Evolutionary conservation across 2,113 vertebrate genomes (phyloP).

Genomic region (Heterotilapia buettikoferi): DNA sequence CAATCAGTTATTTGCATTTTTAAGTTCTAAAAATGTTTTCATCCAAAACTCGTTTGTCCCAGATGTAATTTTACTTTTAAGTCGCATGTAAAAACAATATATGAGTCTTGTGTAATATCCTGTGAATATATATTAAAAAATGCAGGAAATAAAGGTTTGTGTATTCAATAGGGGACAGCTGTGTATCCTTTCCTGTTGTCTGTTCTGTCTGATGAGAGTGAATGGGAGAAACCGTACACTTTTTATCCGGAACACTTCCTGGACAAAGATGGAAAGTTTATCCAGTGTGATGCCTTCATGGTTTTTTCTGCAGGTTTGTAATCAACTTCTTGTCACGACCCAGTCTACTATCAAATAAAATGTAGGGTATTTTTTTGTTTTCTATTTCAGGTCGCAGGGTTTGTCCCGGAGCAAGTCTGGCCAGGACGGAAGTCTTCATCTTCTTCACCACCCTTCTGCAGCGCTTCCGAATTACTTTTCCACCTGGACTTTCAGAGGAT

Average conservation of each 20-base stretch:
- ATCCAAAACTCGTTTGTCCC: neutral
- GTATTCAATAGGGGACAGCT: neutral
- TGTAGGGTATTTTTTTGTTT: neutral
- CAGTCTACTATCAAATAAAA: neutral
- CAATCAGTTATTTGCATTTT: neutral
- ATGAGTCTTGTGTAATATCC: no score
- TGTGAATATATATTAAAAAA: no score
- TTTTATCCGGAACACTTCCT: conserved; percentile 46
- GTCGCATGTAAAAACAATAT: no score
- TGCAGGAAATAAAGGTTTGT: no score
- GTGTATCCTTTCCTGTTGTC: conserved; percentile 13
- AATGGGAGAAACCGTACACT: conserved; percentile 22
- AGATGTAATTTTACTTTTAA: neutral
- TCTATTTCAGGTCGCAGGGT: conserved; percentile 59
- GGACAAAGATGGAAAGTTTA: conserved; percentile 28
- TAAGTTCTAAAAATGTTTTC: neutral
- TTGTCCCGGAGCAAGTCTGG: conserved; percentile 73
- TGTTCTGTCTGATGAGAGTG: conserved; percentile 20
- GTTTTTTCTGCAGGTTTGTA: conserved; percentile 45
- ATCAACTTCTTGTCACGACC: neutral
- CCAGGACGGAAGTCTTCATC: conserved; percentile 77
- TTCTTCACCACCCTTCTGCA: conserved; percentile 75
- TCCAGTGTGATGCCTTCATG: conserved; percentile 37
- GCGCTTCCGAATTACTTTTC: conserved; percentile 64
- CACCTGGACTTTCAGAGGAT: conserved; percentile 61